Percentiles rank a stretch among this genome's conserved stretches.
These are phyloP conservation scores for Apis florea DNA, from an alignment of 1,140 invertebrate genomes.

Conservation along the genomic window DNA sequence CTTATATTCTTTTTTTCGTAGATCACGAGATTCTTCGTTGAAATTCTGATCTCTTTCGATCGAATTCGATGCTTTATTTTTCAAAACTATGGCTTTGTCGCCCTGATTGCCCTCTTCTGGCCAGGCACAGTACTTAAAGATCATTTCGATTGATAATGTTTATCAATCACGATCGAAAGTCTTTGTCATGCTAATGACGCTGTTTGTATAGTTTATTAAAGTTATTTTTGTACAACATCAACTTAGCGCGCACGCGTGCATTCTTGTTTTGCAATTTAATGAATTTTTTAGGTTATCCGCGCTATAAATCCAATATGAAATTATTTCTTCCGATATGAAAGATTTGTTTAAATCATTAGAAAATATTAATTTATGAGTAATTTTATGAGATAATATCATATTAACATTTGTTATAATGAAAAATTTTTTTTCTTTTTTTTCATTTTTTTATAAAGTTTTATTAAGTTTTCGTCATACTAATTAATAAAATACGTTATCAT, in stretches of 20 bases:
- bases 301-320: neutral
- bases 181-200: neutral
- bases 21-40: neutral
- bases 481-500: neutral
- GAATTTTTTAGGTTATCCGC: neutral
- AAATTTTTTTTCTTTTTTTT: neutral
- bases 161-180: constrained; percentile 35
- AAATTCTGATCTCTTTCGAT: neutral
- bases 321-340: neutral
- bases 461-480: neutral
- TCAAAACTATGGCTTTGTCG: constrained; percentile 63
- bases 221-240: neutral
- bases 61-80: constrained; percentile 69
- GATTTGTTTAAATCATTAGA: neutral
- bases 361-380: no score
- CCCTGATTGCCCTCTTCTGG: constrained; percentile 65
- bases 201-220: neutral
- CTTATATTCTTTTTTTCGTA: constrained; percentile 52
- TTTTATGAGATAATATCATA: no score
- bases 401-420: neutral
- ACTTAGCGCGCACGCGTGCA: neutral
- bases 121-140: constrained; percentile 75
- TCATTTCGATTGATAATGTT: constrained; percentile 63
- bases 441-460: neutral
- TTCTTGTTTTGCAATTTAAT: constrained; percentile 2